Percentiles rank a stretch among this genome's conserved stretches.
Evolutionary conservation across 1,140 invertebrate genomes (phyloP).

Genomic region (Lasaia peninsularis): DNA sequence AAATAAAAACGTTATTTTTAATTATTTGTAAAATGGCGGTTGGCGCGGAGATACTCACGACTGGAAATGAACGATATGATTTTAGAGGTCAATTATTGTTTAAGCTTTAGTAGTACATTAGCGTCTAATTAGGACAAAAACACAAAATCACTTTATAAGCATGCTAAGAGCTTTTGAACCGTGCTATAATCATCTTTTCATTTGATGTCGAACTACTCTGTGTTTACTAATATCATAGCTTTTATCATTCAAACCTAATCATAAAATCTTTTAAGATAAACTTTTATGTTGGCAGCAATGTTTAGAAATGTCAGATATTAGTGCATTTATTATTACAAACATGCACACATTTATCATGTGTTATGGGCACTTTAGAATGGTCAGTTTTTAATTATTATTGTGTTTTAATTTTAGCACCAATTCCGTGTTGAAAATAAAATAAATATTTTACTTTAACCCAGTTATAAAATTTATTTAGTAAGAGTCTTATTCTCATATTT

Average conservation of each 20-base stretch:
- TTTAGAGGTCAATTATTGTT: not conserved
- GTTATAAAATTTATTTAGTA: too few species aligned
- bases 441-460: too few species aligned
- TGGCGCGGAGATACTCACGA: not conserved
- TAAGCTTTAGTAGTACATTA: not conserved
- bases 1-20: conserved; percentile 14
- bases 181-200: not conserved
- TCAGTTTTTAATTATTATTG: not conserved
- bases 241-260: conserved; percentile 1
- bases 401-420: not conserved
- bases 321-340: not conserved
- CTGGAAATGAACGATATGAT: conserved; percentile 6
- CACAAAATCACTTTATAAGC: not conserved
- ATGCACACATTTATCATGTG: not conserved
- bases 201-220: conserved; percentile 2
- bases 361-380: not conserved
- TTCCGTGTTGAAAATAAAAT: too few species aligned
- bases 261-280: not conserved
- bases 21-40: not conserved
- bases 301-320: not conserved
- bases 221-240: conserved; percentile 9
- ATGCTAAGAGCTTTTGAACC: conserved; percentile 2
- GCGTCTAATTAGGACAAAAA: not conserved
- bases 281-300: not conserved
- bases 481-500: too few species aligned